These are phyloP conservation scores for Cataglyphis altisquamis DNA, from an alignment of 2,888 invertebrate genomes.

Conservation along the genomic window DNA sequence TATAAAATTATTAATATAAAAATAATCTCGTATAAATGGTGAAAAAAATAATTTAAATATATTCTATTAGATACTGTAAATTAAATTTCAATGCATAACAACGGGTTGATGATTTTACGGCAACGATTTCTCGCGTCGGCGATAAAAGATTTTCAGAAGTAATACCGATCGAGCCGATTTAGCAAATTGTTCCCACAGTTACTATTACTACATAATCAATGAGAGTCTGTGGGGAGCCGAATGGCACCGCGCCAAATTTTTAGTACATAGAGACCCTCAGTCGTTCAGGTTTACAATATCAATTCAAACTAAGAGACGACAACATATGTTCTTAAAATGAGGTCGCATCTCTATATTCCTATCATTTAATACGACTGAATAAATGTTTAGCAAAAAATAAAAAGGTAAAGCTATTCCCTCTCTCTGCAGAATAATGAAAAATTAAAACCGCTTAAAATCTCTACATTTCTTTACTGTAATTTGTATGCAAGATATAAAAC, in stretches of 20 bases:
- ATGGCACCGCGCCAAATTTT: slow-evolving; percentile 73
- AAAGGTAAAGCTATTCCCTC: background rate
- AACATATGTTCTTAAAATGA: slow-evolving; percentile 57
- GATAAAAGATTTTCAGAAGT: slow-evolving; percentile 37
- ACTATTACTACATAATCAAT: slow-evolving; percentile 72
- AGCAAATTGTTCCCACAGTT: slow-evolving; percentile 64
- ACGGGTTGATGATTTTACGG: slow-evolving; percentile 24
- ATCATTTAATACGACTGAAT: slow-evolving; percentile 34
- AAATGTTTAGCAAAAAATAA: background rate
- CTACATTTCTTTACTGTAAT: slow-evolving; percentile 5
- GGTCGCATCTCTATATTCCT: background rate
- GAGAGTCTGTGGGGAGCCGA: slow-evolving; percentile 55
- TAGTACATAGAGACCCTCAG: slow-evolving; percentile 35
- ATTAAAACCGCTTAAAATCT: slow-evolving; percentile 22
- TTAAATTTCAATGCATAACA: background rate
- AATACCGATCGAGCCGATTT: slow-evolving; percentile 60
- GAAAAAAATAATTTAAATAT: background rate
- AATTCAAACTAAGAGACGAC: slow-evolving; percentile 30
- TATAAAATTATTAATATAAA: background rate
- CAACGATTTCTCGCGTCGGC: slow-evolving; percentile 5
- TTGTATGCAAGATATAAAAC: background rate
- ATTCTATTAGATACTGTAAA: background rate
- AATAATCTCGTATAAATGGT: background rate
- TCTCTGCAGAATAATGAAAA: background rate
- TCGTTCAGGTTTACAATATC: slow-evolving; percentile 62